Conservation (phyloP, 2,113 vertebrate species). For the Pangasianodon gigas region DNA sequence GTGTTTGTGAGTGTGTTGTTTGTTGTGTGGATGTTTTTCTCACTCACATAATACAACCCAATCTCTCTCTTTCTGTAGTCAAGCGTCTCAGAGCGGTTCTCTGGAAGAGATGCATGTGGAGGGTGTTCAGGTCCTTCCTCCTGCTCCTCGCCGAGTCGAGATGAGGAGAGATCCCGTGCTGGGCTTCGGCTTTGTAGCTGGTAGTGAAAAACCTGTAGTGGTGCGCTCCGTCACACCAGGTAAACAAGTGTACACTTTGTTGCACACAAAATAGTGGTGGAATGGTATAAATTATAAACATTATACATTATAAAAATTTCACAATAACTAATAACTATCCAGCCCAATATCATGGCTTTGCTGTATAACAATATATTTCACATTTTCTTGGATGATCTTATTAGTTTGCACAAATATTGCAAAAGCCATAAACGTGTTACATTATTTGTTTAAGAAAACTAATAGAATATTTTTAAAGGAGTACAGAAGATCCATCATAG, state of each 20-base stretch:
- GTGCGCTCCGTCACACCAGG: constrained; percentile 96
- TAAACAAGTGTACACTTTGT: constrained; percentile 48
- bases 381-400: background rate
- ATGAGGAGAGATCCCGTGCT: constrained; percentile 94
- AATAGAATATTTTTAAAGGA: background rate
- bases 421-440: too few species aligned
- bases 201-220: constrained; percentile 96
- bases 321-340: background rate
- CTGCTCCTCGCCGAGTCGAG: constrained; percentile 87
- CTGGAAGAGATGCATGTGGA: constrained; percentile 92
- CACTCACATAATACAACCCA: background rate
- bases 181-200: constrained; percentile 96
- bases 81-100: constrained; percentile 87
- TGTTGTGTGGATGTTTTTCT: background rate
- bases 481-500: background rate
- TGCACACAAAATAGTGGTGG: background rate
- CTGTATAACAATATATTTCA: background rate
- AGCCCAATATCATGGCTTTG: background rate
- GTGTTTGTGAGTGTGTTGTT: background rate
- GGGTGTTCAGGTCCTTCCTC: constrained; percentile 81
- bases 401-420: too few species aligned
- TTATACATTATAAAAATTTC: background rate
- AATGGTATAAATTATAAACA: background rate
- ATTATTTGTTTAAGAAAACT: background rate
- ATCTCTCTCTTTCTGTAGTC: constrained; percentile 68